Evolutionary conservation across 23 tunicate species (phyloP), one percentile per base, ranked within the genome.

Genomic region (Clavelina lepadiformis): DNA sequence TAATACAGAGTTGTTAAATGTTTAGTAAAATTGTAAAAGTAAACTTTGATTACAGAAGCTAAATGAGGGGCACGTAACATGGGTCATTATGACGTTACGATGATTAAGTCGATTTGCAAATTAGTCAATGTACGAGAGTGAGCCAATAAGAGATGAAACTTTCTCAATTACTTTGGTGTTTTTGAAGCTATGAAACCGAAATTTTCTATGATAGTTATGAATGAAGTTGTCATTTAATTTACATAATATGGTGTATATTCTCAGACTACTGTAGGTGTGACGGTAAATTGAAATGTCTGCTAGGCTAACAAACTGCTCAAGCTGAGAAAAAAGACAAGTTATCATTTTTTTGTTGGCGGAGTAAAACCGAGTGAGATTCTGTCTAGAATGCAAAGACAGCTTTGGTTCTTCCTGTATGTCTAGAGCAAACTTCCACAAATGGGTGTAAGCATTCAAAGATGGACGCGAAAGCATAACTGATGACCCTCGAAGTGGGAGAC

Each of bases 361-460:
- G 59, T 53, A 53, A n/a, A 53, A 53, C 59, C 59, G 23, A 6
- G 59, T n/a, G 59, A 53, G 59, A 53, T 53, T 53, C 59, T 53
- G 26, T 53, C 7, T 27, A 53, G 15, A 53, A 53, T 53, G 59
- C 20, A 53, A 53, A 53, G 23, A 24, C 23, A n/a, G n/a, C n/a
- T 53, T n/a, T 53, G 59, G 59, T 53, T 53, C 22, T 44, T 44
- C 49, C 49, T 44, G 49, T 44, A 44, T 44, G 49, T 44, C 15
- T 44, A 44, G 49, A 15, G 59, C 59, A 53, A 53, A 27, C 59
- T 53, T 53, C 23, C 23, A 53, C 21, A 53, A 53, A n/a, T 53
- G 59, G 21, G 59, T 11, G 59, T n/a, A 53, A 53, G 59, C 59
- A 53, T 53, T 8, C 15, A 44, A 44, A 44, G 49, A 44, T 44